These are phyloP conservation scores for Acanthurus leucopareius DNA, from an alignment of 2,797 vertebrate genomes.

Conservation along the genomic window DNA sequence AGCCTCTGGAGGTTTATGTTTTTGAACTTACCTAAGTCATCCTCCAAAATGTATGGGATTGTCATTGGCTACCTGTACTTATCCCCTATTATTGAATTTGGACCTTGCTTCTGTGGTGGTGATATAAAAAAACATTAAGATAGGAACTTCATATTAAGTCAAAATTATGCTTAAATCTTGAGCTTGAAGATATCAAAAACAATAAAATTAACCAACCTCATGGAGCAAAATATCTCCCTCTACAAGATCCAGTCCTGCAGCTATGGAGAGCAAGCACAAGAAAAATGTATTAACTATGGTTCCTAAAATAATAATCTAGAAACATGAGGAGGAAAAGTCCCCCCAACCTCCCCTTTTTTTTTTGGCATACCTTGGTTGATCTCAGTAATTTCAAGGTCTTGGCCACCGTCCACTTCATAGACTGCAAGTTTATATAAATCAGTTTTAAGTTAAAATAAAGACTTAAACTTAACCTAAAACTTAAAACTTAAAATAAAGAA, in stretches of 20 bases:
- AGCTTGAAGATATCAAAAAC: too few relatives aligned
- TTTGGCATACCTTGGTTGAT: conserved; percentile 91
- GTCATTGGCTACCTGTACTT: conserved; percentile 91
- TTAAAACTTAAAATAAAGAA: neutral
- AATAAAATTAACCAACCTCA: conserved; percentile 78
- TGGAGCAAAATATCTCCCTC: conserved; percentile 92
- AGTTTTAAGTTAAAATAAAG: neutral
- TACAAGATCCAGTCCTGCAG: conserved; percentile 88
- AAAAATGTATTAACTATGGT: neutral
- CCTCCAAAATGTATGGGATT: conserved; percentile 91
- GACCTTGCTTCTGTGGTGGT: conserved; percentile 72
- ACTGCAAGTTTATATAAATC: conserved; percentile 67
- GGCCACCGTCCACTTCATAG: conserved; percentile 89
- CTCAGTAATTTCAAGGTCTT: conserved; percentile 91
- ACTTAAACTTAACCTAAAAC: too few relatives aligned
- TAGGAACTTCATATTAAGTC: neutral
- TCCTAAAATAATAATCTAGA: neutral
- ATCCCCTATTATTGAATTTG: conserved; percentile 92
- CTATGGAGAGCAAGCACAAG: conserved; percentile 74
- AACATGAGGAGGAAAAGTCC: neutral
- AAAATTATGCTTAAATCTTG: neutral
- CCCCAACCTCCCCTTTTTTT: neutral
- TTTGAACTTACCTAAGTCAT: conserved; percentile 88
- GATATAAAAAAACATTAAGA: conserved; percentile 33
- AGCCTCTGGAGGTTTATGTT: neutral